Conservation (phyloP, 2,113 vertebrate genomes). For the Prionailurus viverrinus region DNA sequence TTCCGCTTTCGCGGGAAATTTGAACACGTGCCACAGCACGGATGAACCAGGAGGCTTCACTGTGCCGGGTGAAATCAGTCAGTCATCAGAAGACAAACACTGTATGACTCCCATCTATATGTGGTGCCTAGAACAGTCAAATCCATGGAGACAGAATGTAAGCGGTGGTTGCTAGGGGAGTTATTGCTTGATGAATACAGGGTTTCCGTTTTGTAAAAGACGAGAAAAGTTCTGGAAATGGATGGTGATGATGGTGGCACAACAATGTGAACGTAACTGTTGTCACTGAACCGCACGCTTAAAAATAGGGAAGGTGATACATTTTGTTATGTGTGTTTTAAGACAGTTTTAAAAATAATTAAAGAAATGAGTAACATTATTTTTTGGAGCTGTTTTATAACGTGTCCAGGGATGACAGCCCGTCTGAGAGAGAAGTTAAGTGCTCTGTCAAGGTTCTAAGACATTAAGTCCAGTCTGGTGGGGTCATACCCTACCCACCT, state of each 20-base stretch:
- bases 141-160: background rate
- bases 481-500: background rate
- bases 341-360: background rate
- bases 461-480: background rate
- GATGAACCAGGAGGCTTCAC: background rate
- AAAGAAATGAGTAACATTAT: background rate
- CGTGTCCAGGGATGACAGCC: background rate
- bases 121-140: background rate
- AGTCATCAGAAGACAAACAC: background rate
- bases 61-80: background rate
- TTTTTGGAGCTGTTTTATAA: background rate
- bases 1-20: slow-evolving; percentile 3
- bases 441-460: background rate
- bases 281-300: background rate
- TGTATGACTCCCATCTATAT: background rate
- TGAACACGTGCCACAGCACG: background rate
- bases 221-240: background rate
- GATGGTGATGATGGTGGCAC: background rate
- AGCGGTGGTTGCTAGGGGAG: background rate
- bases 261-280: background rate
- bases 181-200: background rate
- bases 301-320: background rate
- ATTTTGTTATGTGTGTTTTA: background rate
- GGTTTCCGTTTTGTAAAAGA: background rate
- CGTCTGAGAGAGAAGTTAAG: background rate